Evolutionary conservation across 2,797 vertebrate genomes (phyloP), one percentile per base, ranked within the genome.

Genomic region (Crocidura indochinensis): DNA sequence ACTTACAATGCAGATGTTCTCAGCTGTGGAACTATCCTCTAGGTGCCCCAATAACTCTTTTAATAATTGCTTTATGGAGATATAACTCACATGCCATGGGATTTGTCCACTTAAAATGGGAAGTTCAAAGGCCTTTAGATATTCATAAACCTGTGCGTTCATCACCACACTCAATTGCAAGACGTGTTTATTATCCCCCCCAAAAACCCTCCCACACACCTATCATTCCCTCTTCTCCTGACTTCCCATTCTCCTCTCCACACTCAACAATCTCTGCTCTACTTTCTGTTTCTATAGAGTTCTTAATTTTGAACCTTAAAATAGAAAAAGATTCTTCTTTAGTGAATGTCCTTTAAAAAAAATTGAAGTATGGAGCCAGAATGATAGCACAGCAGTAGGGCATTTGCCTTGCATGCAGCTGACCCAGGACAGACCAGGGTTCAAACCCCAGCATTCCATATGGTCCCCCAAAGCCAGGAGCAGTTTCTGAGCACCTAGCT

Each of bases 1-100:
- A 60, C 56, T 60, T 15, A 1, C 56, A 60, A 60, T 60, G 56
- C 56, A 22, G 19, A 20, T 60, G 19, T 20, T 60, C 56, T 60
- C 56, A 60, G 56, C 56, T 20, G 22, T 4, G 19, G 56, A 19
- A 6, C 56, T 60, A 60, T 60, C 4, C n/a, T 7, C 65, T 68
- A n/a, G 14, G 29, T 29, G 56, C 29, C 38, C 38, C 47, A 68
- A 38, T 56, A 46, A 51, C 47, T 77, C 80, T 83, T 49, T 71
- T 56, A 51, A 51, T 49, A 38, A 75, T 3, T 69, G 22, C 62
- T 91, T 68, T 85, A 38, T 84, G 71, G 46, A 90, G n/a, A 49
- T 64, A n/a, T 14, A 65, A 67, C 49, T 49, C 24, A 19, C 1
- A 31, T 88, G 31, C 8, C 27, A 64, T 26, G 53, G 3, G 74